Evolutionary conservation across 2,113 vertebrate genomes (phyloP).

Genomic region (Tachysurus vachellii): DNA sequence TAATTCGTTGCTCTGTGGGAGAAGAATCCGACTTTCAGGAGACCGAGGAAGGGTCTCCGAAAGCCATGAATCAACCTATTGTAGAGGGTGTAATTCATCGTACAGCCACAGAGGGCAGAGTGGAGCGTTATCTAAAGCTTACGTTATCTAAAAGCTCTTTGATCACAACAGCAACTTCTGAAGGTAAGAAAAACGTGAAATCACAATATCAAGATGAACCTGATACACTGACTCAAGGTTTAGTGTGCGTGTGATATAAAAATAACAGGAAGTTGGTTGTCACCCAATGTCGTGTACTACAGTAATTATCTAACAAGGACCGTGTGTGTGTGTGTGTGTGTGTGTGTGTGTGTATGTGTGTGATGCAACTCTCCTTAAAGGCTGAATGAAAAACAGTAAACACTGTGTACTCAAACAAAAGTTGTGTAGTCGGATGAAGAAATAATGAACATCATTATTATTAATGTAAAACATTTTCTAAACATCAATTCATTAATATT

Average conservation of each 20-base stretch:
- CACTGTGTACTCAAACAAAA: too few relatives aligned
- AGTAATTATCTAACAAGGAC: too few relatives aligned
- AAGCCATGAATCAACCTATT: constrained; percentile 23
- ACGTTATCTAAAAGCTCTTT: neutral
- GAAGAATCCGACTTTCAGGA: neutral
- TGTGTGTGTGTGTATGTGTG: too few relatives aligned
- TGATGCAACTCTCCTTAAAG: too few relatives aligned
- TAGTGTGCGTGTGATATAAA: neutral
- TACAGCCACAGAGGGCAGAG: neutral
- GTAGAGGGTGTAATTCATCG: neutral
- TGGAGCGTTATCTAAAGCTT: neutral
- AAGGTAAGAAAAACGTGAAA: neutral
- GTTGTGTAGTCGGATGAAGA: too few relatives aligned
- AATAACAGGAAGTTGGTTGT: too few relatives aligned
- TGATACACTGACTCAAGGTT: neutral
- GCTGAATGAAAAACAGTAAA: too few relatives aligned
- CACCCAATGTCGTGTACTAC: too few relatives aligned
- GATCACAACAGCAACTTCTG: neutral
- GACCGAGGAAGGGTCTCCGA: neutral
- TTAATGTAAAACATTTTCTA: too few relatives aligned
- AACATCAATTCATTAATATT: too few relatives aligned
- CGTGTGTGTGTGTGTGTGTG: neutral
- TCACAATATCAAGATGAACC: neutral
- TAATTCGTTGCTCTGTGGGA: neutral
- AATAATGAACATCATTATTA: too few relatives aligned